phyloP scores from a whole-genome alignment of 2,888 invertebrate genomes.

The Harmothoe impar region DNA sequence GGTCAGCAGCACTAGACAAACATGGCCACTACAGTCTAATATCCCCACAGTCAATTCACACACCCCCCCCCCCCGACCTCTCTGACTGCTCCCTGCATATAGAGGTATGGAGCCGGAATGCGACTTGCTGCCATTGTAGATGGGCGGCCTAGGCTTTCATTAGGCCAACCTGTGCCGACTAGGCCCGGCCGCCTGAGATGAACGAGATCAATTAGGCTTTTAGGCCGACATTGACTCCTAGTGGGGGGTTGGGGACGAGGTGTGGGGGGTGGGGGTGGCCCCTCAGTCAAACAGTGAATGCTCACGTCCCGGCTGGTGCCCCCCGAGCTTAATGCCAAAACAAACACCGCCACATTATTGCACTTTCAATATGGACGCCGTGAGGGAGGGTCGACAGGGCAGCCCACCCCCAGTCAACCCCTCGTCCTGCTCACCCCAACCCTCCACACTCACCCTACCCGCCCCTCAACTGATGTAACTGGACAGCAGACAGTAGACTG shows the following conservation, averaged over 20 bases:
- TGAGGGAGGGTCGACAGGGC: neutral
- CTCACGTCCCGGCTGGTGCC: conserved; percentile 28
- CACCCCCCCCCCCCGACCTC: neutral
- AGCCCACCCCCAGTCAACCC: neutral
- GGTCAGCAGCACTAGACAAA: conserved; percentile 45
- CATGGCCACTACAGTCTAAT: conserved; percentile 46
- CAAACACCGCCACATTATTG: conserved; percentile 54
- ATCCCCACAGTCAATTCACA: conserved; percentile 23
- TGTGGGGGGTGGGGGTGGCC: neutral
- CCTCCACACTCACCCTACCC: neutral
- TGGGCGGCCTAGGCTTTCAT: neutral
- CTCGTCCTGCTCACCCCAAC: neutral
- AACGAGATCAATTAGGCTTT: conserved; percentile 55
- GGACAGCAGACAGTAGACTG: too few relatives aligned
- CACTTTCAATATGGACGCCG: conserved; percentile 53
- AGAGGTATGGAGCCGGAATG: conserved; percentile 6
- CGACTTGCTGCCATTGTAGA: conserved; percentile 8
- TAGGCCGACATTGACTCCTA: conserved; percentile 46
- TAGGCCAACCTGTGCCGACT: conserved; percentile 19
- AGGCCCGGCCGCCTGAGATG: conserved; percentile 24
- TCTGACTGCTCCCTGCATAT: neutral
- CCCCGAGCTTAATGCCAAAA: conserved; percentile 59
- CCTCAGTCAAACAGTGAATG: conserved; percentile 54
- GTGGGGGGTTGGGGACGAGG: neutral
- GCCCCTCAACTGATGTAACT: neutral